These are phyloP conservation scores for Cinara cedri DNA, from an alignment of 2,888 invertebrate genomes.

Conservation along the genomic window DNA sequence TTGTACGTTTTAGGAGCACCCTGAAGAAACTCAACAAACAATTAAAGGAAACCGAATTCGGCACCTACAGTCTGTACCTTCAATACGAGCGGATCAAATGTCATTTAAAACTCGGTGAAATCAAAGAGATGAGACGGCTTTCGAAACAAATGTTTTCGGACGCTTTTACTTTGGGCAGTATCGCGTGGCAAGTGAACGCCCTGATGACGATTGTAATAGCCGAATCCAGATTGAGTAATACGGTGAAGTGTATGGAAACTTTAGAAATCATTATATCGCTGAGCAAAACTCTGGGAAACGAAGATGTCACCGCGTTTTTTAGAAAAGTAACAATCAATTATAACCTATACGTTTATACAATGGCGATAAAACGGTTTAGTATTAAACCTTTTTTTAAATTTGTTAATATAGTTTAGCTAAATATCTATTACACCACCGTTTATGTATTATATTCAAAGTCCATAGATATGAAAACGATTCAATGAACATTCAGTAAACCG, in stretches of 20 bases:
- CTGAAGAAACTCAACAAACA: neutral
- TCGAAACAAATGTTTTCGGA: neutral
- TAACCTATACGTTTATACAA: no score
- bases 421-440: no score
- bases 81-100: slow-evolving; percentile 3
- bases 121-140: neutral
- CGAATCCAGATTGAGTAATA: neutral
- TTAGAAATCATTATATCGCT: neutral
- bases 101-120: neutral
- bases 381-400: no score
- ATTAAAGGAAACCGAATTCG: neutral
- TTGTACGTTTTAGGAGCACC: neutral
- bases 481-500: no score
- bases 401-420: no score
- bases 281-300: neutral
- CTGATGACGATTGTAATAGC: neutral
- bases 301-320: neutral
- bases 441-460: no score
- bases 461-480: no score
- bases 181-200: neutral
- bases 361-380: no score
- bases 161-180: neutral
- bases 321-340: neutral
- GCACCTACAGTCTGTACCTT: neutral
- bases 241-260: neutral